phyloP scores from a whole-genome alignment of 92 coral and sea anemone species.

The Galaxea fascicularis region DNA sequence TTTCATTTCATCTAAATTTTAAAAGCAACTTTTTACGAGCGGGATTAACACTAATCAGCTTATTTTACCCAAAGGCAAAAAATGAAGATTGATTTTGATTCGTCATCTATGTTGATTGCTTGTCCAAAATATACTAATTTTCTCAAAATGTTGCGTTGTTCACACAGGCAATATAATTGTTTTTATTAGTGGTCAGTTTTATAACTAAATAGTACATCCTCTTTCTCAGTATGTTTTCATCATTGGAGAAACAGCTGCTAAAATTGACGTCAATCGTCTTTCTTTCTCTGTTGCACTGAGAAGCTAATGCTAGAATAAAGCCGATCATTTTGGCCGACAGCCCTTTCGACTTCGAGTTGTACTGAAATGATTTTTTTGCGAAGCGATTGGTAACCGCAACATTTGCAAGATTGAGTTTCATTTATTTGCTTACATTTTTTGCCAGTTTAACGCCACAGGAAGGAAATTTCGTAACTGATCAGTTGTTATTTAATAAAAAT shows the following conservation, averaged over 20 bases:
- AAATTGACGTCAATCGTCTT: no score
- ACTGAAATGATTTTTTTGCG: neutral
- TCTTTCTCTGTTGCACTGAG: no score
- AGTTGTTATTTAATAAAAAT: neutral
- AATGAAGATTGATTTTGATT: neutral
- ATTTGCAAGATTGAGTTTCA: neutral
- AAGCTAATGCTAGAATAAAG: neutral
- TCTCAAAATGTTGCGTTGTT: neutral
- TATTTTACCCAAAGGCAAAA: neutral
- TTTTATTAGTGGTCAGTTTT: neutral
- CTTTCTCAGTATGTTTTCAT: no score
- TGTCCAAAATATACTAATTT: conserved; percentile 1
- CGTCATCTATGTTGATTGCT: neutral
- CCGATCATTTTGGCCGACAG: no score
- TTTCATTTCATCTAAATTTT: neutral
- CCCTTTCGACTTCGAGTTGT: neutral
- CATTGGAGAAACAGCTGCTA: no score
- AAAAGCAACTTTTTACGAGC: neutral
- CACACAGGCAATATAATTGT: neutral
- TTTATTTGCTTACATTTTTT: neutral
- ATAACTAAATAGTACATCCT: no score
- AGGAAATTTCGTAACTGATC: neutral
- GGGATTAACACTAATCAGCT: neutral
- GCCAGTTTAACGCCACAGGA: neutral
- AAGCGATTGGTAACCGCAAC: neutral